Percentiles rank a stretch among this genome's conserved stretches.
These are phyloP conservation scores for Galerucella calmariensis DNA, from an alignment of 2,888 invertebrate genomes.

Conservation along the genomic window DNA sequence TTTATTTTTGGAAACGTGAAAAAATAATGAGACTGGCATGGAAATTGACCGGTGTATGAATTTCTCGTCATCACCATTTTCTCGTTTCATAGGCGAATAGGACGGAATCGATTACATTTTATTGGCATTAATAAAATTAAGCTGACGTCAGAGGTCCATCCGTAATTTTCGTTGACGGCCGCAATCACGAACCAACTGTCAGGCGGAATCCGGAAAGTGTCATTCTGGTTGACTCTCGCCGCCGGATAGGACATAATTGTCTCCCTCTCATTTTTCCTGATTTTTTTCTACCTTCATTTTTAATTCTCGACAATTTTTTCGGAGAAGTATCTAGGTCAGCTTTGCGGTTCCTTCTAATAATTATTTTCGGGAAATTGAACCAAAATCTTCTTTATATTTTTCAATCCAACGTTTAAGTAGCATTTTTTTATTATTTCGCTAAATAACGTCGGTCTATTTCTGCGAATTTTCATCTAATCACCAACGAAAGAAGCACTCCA, in stretches of 20 bases:
- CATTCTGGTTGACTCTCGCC: slow-evolving; percentile 21
- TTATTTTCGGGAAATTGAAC: too few relatives aligned
- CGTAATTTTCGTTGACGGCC: slow-evolving; percentile 38
- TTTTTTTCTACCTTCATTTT: slow-evolving; percentile 1
- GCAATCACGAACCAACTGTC: slow-evolving; percentile 38
- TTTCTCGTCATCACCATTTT: not conserved
- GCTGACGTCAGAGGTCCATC: slow-evolving; percentile 25
- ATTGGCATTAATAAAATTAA: slow-evolving; percentile 33
- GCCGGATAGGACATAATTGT: slow-evolving; percentile 19
- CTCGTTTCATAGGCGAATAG: not conserved
- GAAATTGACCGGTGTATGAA: not conserved
- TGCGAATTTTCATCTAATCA: too few relatives aligned
- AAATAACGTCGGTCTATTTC: too few relatives aligned
- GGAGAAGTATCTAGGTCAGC: not conserved
- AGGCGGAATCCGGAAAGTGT: slow-evolving; percentile 26
- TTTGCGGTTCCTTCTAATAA: not conserved
- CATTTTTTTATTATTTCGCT: too few relatives aligned
- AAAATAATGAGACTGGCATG: not conserved
- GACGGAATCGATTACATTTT: slow-evolving; percentile 4
- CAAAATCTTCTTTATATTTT: too few relatives aligned
- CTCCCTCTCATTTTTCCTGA: not conserved
- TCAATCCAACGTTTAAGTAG: too few relatives aligned
- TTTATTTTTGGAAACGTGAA: too few relatives aligned
- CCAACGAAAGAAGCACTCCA: too few relatives aligned
- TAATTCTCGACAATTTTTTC: not conserved